A percentile compares a stretch with the other conserved stretches of the same genome.
Conservation (phyloP, 2,113 vertebrate species). For the Empidonax traillii region DNA sequence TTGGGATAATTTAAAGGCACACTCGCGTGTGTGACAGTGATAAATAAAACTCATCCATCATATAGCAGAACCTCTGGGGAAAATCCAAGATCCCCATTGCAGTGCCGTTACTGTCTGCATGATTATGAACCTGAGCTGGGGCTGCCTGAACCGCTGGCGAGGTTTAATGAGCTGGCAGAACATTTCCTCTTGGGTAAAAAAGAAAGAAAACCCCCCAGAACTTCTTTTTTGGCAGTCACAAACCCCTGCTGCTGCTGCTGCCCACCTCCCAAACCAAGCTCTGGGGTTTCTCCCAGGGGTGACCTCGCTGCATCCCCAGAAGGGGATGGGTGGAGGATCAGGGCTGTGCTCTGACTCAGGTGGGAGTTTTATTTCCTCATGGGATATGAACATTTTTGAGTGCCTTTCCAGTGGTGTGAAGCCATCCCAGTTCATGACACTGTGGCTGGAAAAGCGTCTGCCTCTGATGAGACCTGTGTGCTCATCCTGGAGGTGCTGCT, state of each 20-base stretch:
- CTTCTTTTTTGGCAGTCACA: neutral
- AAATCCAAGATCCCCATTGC: neutral
- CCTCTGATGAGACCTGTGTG: neutral
- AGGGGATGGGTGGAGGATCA: neutral
- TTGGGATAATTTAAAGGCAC: slow-evolving; percentile 37
- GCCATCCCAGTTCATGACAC: neutral
- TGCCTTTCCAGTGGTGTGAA: neutral
- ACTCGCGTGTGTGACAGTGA: slow-evolving; percentile 39
- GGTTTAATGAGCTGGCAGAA: neutral
- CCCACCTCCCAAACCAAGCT: neutral
- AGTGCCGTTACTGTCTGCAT: neutral
- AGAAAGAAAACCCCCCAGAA: neutral
- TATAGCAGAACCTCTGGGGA: slow-evolving; percentile 33
- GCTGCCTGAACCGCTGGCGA: neutral
- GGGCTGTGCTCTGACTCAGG: neutral
- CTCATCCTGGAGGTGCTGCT: neutral
- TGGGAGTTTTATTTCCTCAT: neutral
- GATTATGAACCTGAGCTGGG: neutral
- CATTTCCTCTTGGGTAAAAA: neutral
- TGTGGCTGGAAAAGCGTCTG: neutral
- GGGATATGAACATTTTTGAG: neutral
- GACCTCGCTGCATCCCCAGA: neutral
- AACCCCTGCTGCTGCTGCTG: neutral
- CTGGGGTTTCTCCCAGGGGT: neutral
- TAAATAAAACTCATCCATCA: slow-evolving; percentile 63